phyloP scores from a whole-genome alignment of 2,113 vertebrate genomes.

The Hemiscyllium ocellatum region DNA sequence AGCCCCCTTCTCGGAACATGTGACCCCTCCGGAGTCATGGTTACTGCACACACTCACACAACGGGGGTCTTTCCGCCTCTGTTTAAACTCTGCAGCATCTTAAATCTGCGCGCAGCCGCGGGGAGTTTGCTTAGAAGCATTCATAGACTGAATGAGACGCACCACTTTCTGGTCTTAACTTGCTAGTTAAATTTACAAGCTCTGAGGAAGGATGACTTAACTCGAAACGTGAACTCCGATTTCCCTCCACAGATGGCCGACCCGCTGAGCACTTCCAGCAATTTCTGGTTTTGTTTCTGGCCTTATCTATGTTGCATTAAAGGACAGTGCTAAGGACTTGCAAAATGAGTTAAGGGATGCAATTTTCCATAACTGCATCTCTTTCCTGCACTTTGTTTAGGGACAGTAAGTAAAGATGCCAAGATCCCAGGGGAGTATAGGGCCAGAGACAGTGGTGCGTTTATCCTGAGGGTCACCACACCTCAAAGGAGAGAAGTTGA shows the following conservation, averaged over 20 bases:
- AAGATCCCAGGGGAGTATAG: no score
- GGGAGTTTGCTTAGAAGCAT: not conserved
- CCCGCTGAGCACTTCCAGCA: no score
- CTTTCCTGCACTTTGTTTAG: not conserved
- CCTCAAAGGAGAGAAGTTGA: no score
- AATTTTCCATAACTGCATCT: not conserved
- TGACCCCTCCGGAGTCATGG: slow-evolving; percentile 29
- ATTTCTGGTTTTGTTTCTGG: no score
- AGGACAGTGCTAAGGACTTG: not conserved
- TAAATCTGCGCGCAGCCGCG: not conserved
- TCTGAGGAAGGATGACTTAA: no score
- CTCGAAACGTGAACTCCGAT: no score
- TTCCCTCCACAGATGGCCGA: no score
- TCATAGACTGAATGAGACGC: not conserved
- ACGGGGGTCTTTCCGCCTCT: not conserved
- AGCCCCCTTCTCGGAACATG: not conserved
- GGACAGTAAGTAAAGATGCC: not conserved
- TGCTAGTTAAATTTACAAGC: no score
- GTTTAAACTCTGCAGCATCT: not conserved
- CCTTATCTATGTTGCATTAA: no score
- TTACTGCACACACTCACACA: slow-evolving; percentile 1
- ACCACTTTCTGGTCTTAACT: not conserved
- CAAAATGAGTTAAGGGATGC: not conserved
- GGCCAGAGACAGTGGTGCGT: no score
- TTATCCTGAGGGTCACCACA: no score